Evolutionary conservation across 1,140 invertebrate genomes (phyloP).

Genomic region (Brachionus koreanus): DNA sequence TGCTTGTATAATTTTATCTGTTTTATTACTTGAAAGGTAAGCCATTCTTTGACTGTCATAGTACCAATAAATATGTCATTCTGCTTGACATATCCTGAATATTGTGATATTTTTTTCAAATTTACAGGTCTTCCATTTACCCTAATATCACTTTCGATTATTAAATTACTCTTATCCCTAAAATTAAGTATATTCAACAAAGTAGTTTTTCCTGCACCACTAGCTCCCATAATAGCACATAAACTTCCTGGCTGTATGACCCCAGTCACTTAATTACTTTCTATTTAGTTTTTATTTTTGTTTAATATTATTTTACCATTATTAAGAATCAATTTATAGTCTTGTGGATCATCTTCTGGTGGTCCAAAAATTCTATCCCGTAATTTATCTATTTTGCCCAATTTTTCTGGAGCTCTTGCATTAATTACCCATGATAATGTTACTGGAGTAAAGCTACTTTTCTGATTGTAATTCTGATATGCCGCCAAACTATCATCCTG

Average conservation of each 20-base stretch:
- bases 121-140: slow-evolving; percentile 55
- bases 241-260: slow-evolving; percentile 73
- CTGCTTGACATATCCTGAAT: slow-evolving; percentile 39
- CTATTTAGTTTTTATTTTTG: neutral
- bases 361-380: slow-evolving; percentile 14
- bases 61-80: slow-evolving; percentile 86
- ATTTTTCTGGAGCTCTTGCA: slow-evolving; percentile 4
- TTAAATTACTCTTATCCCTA: slow-evolving; percentile 67
- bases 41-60: slow-evolving; percentile 82
- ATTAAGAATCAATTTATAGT: neutral
- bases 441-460: neutral
- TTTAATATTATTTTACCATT: neutral
- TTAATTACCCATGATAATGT: slow-evolving; percentile 26
- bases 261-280: slow-evolving; percentile 64
- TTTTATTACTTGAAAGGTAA: slow-evolving; percentile 75
- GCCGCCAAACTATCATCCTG: neutral
- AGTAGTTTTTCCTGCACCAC: slow-evolving; percentile 76
- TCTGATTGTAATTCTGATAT: neutral
- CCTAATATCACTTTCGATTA: slow-evolving; percentile 66
- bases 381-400: neutral
- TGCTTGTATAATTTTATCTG: neutral
- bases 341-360: neutral
- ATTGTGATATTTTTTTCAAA: slow-evolving; percentile 44
- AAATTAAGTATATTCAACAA: slow-evolving; percentile 69
- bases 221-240: slow-evolving; percentile 76